Evolutionary conservation across 2,888 invertebrate species (phyloP).

Genomic region (Luperina nickerlii): DNA sequence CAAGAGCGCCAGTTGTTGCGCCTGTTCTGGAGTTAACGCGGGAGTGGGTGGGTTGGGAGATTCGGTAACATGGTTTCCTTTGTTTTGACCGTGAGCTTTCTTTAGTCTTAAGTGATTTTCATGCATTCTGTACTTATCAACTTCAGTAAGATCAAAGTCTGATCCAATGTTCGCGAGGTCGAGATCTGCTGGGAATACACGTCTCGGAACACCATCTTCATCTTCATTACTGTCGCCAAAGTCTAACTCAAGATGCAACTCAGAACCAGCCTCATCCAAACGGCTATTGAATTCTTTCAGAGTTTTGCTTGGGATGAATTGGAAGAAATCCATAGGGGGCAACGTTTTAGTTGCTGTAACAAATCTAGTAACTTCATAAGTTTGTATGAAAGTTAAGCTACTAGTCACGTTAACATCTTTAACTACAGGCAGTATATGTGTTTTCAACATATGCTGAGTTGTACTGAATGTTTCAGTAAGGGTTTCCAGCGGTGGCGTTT

Average conservation of each 20-base stretch:
- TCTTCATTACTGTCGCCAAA: slow-evolving; percentile 95
- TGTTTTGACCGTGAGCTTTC: slow-evolving; percentile 87
- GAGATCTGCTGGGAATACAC: slow-evolving; percentile 91
- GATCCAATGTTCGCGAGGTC: slow-evolving; percentile 94
- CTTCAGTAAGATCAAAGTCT: slow-evolving; percentile 93
- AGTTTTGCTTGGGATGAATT: slow-evolving; percentile 96
- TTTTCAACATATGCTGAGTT: slow-evolving; percentile 96
- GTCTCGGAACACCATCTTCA: slow-evolving; percentile 86
- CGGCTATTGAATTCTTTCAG: slow-evolving; percentile 97
- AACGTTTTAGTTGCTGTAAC: slow-evolving; percentile 97
- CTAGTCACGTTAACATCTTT: slow-evolving; percentile 93
- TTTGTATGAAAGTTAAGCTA: slow-evolving; percentile 96
- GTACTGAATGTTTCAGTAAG: slow-evolving; percentile 97
- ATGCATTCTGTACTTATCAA: slow-evolving; percentile 91
- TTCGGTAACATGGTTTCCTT: slow-evolving; percentile 88
- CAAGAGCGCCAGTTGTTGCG: slow-evolving; percentile 93
- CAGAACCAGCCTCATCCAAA: slow-evolving; percentile 96
- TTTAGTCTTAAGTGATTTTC: slow-evolving; percentile 89
- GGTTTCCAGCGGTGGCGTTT: slow-evolving; percentile 96
- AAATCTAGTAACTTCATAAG: slow-evolving; percentile 95
- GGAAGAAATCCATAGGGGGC: slow-evolving; percentile 96
- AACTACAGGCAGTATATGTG: slow-evolving; percentile 96
- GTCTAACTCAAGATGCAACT: slow-evolving; percentile 95
- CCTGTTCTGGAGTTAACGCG: slow-evolving; percentile 92
- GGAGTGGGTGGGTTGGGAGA: slow-evolving; percentile 86